Evolutionary conservation across 2,797 vertebrate genomes (phyloP).

Genomic region (Serranus cabrilla): DNA sequence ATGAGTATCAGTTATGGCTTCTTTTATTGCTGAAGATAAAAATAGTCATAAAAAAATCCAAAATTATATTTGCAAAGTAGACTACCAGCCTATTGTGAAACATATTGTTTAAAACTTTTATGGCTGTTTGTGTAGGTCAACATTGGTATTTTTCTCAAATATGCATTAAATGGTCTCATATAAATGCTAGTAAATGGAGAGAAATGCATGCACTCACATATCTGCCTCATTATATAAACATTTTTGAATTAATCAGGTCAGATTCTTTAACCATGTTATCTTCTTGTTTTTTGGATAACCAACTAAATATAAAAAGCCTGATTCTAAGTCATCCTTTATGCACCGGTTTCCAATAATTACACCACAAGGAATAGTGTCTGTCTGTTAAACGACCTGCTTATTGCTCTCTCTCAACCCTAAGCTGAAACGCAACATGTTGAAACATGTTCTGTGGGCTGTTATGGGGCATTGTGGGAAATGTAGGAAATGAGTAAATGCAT

Average conservation of each 20-base stretch:
- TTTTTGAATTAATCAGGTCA: neutral
- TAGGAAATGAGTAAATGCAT: neutral
- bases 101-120: neutral
- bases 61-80: neutral
- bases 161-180: neutral
- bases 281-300: neutral
- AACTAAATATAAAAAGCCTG: neutral
- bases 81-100: neutral
- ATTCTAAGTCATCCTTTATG: neutral
- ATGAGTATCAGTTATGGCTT: neutral
- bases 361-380: neutral
- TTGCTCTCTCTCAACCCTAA: neutral
- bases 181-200: neutral
- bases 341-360: neutral
- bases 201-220: no score
- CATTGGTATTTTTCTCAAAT: neutral
- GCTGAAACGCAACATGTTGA: conserved; percentile 34
- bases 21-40: neutral
- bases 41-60: neutral
- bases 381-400: neutral
- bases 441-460: conserved; percentile 11
- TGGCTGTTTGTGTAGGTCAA: neutral
- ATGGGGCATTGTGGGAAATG: conserved; percentile 38
- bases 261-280: neutral
- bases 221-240: neutral